phyloP scores from a whole-genome alignment of 2,797 vertebrate genomes.

The Botia almorhae region DNA sequence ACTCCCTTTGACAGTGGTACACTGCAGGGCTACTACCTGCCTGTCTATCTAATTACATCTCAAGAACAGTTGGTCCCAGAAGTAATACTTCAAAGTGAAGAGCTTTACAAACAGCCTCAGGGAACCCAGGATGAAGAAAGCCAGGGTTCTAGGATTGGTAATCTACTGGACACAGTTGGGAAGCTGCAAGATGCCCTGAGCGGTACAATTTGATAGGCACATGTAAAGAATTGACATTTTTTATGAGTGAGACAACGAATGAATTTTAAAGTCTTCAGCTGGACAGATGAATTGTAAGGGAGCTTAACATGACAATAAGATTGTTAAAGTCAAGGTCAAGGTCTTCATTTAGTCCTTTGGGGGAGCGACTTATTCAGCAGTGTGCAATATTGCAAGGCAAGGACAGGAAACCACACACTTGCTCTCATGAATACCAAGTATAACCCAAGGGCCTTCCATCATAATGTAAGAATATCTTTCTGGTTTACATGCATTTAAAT shows the following conservation, averaged over 20 bases:
- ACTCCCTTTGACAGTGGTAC: conserved; percentile 7
- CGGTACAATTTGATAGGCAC: background rate
- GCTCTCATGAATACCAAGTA: conserved; percentile 48
- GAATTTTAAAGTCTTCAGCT: background rate
- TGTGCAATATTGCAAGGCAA: conserved; percentile 37
- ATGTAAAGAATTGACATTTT: background rate
- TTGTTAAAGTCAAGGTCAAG: conserved; percentile 20
- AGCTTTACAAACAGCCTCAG: background rate
- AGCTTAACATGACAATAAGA: background rate
- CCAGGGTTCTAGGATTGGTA: background rate
- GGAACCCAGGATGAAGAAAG: background rate
- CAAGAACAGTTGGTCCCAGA: conserved; percentile 8
- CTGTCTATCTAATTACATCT: conserved; percentile 34
- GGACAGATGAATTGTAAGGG: background rate
- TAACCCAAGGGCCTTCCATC: background rate
- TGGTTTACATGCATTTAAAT: background rate
- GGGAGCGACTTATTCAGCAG: conserved; percentile 20
- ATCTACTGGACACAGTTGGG: background rate
- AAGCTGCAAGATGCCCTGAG: conserved; percentile 1
- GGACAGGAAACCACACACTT: conserved; percentile 17
- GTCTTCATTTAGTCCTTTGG: conserved; percentile 37
- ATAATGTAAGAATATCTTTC: background rate
- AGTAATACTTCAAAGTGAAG: background rate
- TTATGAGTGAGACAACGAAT: background rate
- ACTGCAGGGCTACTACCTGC: conserved; percentile 41